phyloP scores from a whole-genome alignment of 2,797 vertebrate genomes.

The Loris lydekkerianus region DNA sequence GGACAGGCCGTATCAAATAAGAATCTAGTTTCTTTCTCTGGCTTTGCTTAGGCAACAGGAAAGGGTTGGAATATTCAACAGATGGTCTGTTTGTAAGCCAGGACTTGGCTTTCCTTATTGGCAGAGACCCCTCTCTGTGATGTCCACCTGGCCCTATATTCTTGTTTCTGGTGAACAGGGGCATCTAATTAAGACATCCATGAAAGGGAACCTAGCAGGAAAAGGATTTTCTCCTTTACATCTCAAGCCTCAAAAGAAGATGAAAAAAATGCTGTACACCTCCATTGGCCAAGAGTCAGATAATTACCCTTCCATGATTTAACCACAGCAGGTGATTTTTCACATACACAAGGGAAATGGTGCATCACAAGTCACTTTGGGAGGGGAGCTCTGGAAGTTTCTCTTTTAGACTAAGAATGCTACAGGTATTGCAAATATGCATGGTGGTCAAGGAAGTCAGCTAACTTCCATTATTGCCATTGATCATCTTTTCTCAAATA shows the following conservation, averaged over 20 bases:
- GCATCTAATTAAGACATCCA: slow-evolving; percentile 67
- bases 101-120: neutral
- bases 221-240: neutral
- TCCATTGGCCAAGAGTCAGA: neutral
- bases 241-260: slow-evolving; percentile 56
- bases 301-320: slow-evolving; percentile 34
- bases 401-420: slow-evolving; percentile 6
- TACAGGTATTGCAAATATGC: neutral
- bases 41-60: neutral
- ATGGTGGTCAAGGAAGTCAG: neutral
- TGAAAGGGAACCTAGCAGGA: neutral
- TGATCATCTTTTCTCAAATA: neutral
- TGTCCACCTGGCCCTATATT: neutral
- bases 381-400: neutral
- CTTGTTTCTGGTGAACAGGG: slow-evolving; percentile 38
- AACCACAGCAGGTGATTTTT: neutral
- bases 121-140: neutral
- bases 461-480: neutral
- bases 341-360: neutral
- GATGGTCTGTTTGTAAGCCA: slow-evolving; percentile 37
- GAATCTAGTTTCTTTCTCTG: neutral
- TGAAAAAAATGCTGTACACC: neutral
- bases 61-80: neutral
- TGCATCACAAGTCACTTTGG: neutral
- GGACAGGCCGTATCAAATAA: neutral